Base-by-base conservation (phyloP, 2,113 vertebrate species). In the Polypterus senegalus region DNA sequence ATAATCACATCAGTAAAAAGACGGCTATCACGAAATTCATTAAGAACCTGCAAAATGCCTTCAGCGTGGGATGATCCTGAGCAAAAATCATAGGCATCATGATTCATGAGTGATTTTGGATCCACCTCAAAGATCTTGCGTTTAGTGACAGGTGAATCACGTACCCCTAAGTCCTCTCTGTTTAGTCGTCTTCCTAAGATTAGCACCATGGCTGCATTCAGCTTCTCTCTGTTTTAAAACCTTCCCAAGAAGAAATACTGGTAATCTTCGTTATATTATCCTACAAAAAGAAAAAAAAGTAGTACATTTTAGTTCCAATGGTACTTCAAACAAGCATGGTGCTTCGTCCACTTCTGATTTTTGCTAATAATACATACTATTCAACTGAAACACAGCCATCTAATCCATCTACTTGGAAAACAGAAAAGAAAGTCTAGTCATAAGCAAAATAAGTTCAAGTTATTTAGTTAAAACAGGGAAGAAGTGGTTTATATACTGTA, bases 81-180 rank as follows among this genome's bases (percentile, higher is more conserved):
- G 67, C 82, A 92, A 74, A 98, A 99, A 76, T 99, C 96, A 3
- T 95, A 91, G 72, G 92, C 81, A 62, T 98, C 96, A 46, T 81
- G 91, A 72, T 79, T 83, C 70, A 76, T 78, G 69, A 90, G 76
- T 0, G 80, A 83, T 62, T 98, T 99, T 65, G 88, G 81, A 80
- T 98, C 96, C 82, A 97, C 89, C 75, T 98, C 94, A 85, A 99
- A 91, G 61, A 98, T 92, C 76, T 99, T 99, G 79, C 96, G 88
- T 79, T 98, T 99, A 60, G 91, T 91, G 69, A 91, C 91, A 67
- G 94, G 95, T 63, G 96, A 98, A 72, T 97, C 94, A 72, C 82
- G 90, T 69, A 89, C 88, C 70, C 84, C 90, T 3, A 87, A 86
- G 65, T 94, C 94, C 83, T 94, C 93, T 83, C 93, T 92, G 82